Evolutionary conservation across 2,888 invertebrate genomes (phyloP).

Genomic region (Ramazzottius varieornatus): DNA sequence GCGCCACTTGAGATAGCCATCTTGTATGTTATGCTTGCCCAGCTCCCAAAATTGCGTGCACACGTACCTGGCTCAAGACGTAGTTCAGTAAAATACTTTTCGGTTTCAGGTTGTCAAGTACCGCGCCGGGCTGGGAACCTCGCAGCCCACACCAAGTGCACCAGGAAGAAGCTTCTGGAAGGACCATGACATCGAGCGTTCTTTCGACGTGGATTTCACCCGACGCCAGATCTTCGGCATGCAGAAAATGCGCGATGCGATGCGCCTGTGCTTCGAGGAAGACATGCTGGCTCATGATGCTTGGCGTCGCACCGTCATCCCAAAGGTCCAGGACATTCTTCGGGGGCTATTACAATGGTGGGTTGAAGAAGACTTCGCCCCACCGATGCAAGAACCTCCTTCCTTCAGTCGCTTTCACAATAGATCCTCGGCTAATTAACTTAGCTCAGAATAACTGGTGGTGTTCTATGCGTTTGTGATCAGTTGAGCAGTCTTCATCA

Average conservation of each 20-base stretch:
- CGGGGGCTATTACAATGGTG: neutral
- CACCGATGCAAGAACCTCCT: neutral
- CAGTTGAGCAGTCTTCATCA: too few relatives aligned
- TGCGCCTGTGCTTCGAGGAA: neutral
- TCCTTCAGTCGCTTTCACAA: too few relatives aligned
- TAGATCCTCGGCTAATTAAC: too few relatives aligned
- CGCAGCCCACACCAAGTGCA: neutral
- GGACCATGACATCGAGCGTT: neutral
- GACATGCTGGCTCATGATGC: neutral
- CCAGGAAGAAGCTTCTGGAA: neutral
- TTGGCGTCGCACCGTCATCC: neutral
- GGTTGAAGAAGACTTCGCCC: neutral
- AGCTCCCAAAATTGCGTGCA: too few relatives aligned
- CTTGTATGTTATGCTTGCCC: too few relatives aligned
- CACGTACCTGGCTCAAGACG: too few relatives aligned
- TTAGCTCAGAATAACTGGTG: too few relatives aligned
- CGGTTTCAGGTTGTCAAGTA: too few relatives aligned
- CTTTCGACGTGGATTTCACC: neutral
- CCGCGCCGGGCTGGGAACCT: neutral
- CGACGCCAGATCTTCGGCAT: neutral
- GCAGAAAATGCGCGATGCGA: neutral
- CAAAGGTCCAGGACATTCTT: neutral
- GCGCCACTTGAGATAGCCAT: too few relatives aligned
- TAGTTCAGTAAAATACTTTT: too few relatives aligned
- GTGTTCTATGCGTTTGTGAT: too few relatives aligned